Evolutionary conservation across 2,888 invertebrate species (phyloP).

Genomic region (Lasioglossum lativentre): DNA sequence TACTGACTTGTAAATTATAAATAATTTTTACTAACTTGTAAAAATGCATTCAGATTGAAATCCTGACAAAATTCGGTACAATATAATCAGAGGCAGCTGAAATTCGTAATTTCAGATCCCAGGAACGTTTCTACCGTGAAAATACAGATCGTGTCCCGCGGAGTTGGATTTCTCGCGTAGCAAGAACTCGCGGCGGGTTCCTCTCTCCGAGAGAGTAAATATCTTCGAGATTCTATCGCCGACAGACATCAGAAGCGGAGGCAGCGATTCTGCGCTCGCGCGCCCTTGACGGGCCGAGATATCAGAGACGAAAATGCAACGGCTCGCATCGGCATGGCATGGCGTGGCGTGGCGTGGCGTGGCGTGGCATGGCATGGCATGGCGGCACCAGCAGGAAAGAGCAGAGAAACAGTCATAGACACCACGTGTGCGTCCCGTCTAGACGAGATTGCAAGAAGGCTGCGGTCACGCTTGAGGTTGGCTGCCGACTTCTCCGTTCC

Average conservation of each 20-base stretch:
- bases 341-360: too few relatives aligned
- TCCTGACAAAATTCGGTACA: too few relatives aligned
- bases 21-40: too few relatives aligned
- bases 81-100: neutral
- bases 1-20: too few relatives aligned
- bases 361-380: too few relatives aligned
- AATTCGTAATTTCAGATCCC: neutral
- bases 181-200: neutral
- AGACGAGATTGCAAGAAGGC: constrained; percentile 79
- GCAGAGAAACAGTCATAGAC: constrained; percentile 43
- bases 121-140: neutral
- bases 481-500: constrained; percentile 55
- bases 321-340: neutral
- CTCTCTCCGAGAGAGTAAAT: neutral
- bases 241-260: constrained; percentile 17
- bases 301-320: constrained; percentile 25
- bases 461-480: constrained; percentile 68
- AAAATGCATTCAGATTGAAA: neutral
- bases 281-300: constrained; percentile 33
- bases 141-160: neutral
- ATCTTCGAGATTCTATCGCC: constrained; percentile 7
- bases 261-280: constrained; percentile 22
- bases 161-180: neutral
- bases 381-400: constrained; percentile 31
- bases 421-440: constrained; percentile 72